Evolutionary conservation across 2,888 invertebrate genomes (phyloP).

Genomic region (Cataglyphis cursor): DNA sequence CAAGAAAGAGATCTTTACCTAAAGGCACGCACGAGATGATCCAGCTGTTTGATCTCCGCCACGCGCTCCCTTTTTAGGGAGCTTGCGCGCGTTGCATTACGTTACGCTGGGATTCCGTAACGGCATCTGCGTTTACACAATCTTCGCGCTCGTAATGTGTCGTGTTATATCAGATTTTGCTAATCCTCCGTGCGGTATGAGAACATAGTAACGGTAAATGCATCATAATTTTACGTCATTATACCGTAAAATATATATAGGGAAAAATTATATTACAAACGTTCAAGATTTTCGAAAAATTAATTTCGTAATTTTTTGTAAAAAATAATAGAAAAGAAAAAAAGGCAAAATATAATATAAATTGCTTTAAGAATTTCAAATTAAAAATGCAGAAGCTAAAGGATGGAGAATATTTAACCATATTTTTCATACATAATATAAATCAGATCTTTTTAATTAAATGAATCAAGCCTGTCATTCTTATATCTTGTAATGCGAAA

Average conservation of each 20-base stretch:
- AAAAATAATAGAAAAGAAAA: background rate
- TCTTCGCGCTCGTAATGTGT: constrained; percentile 68
- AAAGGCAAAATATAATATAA: background rate
- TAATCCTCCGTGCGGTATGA: constrained; percentile 16
- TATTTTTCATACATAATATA: background rate
- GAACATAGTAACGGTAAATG: constrained; percentile 15
- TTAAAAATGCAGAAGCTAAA: background rate
- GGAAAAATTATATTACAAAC: background rate
- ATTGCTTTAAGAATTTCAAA: background rate
- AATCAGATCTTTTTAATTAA: constrained; percentile 7
- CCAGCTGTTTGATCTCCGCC: constrained; percentile 86
- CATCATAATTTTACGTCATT: background rate
- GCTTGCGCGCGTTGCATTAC: constrained; percentile 45
- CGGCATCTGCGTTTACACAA: constrained; percentile 80
- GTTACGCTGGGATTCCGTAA: constrained; percentile 61
- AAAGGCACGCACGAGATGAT: constrained; percentile 84
- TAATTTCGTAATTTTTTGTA: background rate
- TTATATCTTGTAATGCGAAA: background rate
- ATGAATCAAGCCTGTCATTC: background rate
- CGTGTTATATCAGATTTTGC: constrained; percentile 53
- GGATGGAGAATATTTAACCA: background rate
- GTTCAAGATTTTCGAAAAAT: constrained; percentile 2
- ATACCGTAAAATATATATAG: background rate
- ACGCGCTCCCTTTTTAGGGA: constrained; percentile 81
- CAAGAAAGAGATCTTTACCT: constrained; percentile 83